These are phyloP conservation scores for Camelus dromedarius DNA, from an alignment of 2,113 vertebrate species.

Conservation along the genomic window DNA sequence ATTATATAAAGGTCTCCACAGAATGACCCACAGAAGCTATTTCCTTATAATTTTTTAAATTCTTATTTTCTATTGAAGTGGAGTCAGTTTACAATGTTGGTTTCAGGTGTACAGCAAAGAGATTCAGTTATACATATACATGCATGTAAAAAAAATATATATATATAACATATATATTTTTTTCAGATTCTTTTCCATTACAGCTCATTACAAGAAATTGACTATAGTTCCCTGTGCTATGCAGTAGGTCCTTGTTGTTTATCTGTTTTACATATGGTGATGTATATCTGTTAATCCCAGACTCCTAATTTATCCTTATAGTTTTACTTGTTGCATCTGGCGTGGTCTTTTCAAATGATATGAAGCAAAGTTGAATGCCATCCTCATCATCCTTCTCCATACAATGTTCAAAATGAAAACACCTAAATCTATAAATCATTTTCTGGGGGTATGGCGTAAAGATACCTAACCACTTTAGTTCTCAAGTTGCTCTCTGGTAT, in stretches of 20 bases:
- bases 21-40: background rate
- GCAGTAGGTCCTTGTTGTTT: no score
- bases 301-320: background rate
- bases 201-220: no score
- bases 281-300: no score
- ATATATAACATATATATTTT: no score
- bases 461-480: background rate
- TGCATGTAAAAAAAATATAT: no score
- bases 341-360: background rate
- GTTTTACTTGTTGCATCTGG: background rate
- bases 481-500: background rate
- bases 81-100: no score
- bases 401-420: background rate
- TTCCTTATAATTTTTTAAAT: background rate
- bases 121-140: no score
- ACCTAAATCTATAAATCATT: background rate
- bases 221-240: no score
- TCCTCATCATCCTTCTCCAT: background rate
- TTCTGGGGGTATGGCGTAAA: background rate
- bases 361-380: background rate
- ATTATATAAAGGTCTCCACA: background rate
- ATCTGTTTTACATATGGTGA: no score
- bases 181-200: no score
- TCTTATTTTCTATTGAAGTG: no score
- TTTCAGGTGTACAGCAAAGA: no score